These are phyloP conservation scores for Numida meleagris DNA, from an alignment of 2,113 vertebrate genomes.

Conservation along the genomic window DNA sequence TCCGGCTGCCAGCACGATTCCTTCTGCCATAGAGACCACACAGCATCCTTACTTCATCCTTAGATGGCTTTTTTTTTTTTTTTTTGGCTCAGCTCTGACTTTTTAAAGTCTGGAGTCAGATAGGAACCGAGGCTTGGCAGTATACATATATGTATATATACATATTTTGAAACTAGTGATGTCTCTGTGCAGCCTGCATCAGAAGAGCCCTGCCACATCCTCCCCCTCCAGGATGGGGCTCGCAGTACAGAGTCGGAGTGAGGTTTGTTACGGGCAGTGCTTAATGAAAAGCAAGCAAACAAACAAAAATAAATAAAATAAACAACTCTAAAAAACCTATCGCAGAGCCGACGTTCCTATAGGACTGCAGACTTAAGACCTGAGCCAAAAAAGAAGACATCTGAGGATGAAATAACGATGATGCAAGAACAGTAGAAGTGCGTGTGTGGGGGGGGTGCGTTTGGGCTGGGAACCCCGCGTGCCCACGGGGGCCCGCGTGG, in stretches of 20 bases:
- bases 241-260: no score
- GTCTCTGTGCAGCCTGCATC: neutral
- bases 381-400: neutral
- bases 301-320: neutral
- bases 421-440: neutral
- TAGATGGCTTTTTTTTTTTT: neutral
- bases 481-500: no score
- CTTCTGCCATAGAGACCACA: neutral
- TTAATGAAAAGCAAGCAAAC: neutral
- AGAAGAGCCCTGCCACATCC: neutral
- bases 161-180: neutral
- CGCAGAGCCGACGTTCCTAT: neutral
- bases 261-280: neutral
- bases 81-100: neutral
- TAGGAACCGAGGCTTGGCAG: neutral
- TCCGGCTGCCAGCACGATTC: neutral
- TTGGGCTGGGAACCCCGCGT: neutral
- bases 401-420: neutral
- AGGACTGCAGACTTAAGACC: neutral
- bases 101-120: neutral
- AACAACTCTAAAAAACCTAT: neutral
- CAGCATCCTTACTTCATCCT: neutral
- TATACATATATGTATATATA: neutral
- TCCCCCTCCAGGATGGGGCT: no score
- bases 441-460: neutral